Evolutionary conservation across 1,140 invertebrate genomes (phyloP).

Genomic region (Lepidurus arcticus): DNA sequence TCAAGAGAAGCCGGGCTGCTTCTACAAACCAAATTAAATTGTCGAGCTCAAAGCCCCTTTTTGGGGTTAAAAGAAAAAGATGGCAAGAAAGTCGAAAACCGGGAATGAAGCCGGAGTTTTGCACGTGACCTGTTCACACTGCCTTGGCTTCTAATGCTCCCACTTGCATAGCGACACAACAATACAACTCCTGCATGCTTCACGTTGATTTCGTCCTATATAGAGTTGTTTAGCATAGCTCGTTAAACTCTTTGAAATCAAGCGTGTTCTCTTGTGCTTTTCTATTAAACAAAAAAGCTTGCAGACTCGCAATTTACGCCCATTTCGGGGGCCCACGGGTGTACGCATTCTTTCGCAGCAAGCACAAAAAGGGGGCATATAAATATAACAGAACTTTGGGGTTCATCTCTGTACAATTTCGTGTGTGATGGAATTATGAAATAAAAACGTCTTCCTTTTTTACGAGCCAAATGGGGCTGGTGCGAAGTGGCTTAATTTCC

Average conservation of each 20-base stretch:
- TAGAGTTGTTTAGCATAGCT: background rate
- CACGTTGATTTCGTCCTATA: background rate
- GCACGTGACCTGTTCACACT: no score
- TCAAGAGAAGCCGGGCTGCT: background rate
- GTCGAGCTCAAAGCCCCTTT: background rate
- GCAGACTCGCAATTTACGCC: no score
- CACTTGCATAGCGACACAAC: background rate
- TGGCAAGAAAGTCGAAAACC: no score
- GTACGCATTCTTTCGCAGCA: no score
- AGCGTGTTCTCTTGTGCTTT: background rate
- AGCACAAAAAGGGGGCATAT: no score
- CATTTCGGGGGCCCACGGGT: no score
- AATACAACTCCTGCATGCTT: background rate
- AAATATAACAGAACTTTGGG: no score
- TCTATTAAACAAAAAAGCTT: background rate
- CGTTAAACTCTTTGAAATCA: background rate
- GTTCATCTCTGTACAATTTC: no score
- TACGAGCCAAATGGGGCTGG: background rate
- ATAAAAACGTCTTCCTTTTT: background rate
- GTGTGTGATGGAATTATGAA: no score
- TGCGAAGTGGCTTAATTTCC: conserved; percentile 6
- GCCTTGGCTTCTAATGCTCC: no score
- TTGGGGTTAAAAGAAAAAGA: no score
- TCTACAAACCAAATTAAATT: background rate
- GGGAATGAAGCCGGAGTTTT: no score